These are phyloP conservation scores for Pristionchus exspectatus DNA, from an alignment of 2,888 invertebrate species.

Conservation along the genomic window DNA sequence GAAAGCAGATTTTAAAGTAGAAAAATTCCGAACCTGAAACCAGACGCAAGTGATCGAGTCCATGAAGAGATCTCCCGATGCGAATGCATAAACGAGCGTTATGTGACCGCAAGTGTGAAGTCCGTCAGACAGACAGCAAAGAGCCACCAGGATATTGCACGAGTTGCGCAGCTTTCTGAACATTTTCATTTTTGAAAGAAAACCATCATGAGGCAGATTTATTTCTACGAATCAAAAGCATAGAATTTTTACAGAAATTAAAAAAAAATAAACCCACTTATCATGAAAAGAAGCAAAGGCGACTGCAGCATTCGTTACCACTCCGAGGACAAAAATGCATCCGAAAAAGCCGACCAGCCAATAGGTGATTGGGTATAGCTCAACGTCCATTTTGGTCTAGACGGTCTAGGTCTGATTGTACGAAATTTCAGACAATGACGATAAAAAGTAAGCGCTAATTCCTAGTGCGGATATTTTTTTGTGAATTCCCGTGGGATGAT, in stretches of 20 bases:
- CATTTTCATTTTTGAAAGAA: not conserved
- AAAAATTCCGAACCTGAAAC: not conserved
- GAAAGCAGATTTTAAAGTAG: not conserved
- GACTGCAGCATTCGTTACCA: not conserved
- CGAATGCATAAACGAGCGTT: not conserved
- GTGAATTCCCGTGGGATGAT: no score
- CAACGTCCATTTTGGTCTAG: not conserved
- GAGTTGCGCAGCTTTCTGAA: not conserved
- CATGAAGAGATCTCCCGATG: not conserved
- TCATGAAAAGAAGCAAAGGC: not conserved
- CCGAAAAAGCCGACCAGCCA: slow-evolving; percentile 4
- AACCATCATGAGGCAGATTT: no score
- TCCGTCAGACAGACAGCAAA: not conserved
- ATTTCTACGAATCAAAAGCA: not conserved
- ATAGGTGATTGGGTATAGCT: not conserved
- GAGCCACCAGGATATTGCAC: not conserved
- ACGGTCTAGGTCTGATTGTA: no score
- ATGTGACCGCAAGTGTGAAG: slow-evolving; percentile 24
- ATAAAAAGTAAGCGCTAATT: not conserved
- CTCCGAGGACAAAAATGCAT: not conserved
- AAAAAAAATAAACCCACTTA: not conserved
- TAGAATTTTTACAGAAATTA: not conserved
- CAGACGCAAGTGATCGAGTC: not conserved
- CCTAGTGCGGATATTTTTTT: not conserved
- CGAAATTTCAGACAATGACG: not conserved